Evolutionary conservation across 2,888 invertebrate genomes (phyloP).

Genomic region (Drosophila parthenogenetica): DNA sequence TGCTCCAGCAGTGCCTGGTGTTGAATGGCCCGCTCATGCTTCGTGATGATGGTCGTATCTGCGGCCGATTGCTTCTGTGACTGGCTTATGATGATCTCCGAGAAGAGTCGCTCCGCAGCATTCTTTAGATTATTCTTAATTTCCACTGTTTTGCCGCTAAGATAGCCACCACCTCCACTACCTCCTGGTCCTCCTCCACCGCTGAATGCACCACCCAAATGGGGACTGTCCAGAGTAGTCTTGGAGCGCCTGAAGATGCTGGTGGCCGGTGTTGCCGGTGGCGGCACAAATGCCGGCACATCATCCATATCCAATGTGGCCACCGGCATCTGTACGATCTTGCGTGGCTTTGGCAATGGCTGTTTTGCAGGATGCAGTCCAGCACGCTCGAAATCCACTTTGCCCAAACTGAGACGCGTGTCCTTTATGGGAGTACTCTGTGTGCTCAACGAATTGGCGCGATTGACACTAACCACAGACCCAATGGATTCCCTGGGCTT

Average conservation of each 20-base stretch:
- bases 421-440: conserved; percentile 72
- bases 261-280: conserved; percentile 49
- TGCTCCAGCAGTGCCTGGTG: conserved; percentile 74
- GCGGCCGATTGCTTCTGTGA: conserved; percentile 69
- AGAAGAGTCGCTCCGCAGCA: conserved; percentile 84
- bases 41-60: conserved; percentile 78
- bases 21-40: conserved; percentile 81
- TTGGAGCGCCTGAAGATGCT: conserved; percentile 82
- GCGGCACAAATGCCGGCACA: conserved; percentile 38
- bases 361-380: conserved; percentile 76
- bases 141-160: conserved; percentile 82
- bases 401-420: conserved; percentile 80
- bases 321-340: conserved; percentile 81
- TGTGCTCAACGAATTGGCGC: conserved; percentile 70
- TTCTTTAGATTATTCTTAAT: conserved; percentile 84
- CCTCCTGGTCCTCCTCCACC: not conserved
- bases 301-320: conserved; percentile 82
- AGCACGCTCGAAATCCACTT: conserved; percentile 77
- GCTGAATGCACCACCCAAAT: conserved; percentile 1
- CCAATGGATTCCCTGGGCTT: conserved; percentile 64
- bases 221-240: conserved; percentile 78
- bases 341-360: conserved; percentile 80
- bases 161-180: conserved; percentile 53
- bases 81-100: conserved; percentile 84
- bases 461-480: conserved; percentile 57